A percentile compares a stretch with the other conserved stretches of the same genome.
Conservation (phyloP, 2,113 vertebrate genomes). For the Erinaceus europaeus region DNA sequence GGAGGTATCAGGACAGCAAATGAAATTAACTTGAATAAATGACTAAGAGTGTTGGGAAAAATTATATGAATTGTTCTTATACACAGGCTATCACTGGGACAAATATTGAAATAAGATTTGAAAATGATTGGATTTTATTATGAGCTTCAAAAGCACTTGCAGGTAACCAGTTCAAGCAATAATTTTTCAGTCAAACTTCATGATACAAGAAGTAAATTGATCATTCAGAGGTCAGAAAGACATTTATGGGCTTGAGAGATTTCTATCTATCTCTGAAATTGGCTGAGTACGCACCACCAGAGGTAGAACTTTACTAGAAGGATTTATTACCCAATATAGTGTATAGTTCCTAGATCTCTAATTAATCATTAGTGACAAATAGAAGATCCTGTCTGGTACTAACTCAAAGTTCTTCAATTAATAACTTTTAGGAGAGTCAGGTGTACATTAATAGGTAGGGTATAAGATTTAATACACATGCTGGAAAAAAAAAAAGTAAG, state of each 20-base stretch:
- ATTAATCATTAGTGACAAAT: slow-evolving; percentile 20
- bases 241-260: slow-evolving; percentile 49
- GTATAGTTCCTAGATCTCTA: not conserved
- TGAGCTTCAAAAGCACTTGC: slow-evolving; percentile 32
- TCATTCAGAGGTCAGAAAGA: slow-evolving; percentile 56
- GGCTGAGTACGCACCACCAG: not conserved
- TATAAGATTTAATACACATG: not conserved
- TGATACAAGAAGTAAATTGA: slow-evolving; percentile 46
- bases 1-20: slow-evolving; percentile 9
- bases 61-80: slow-evolving; percentile 47
- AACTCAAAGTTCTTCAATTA: slow-evolving; percentile 26
- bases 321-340: slow-evolving; percentile 21
- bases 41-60: slow-evolving; percentile 48
- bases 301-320: slow-evolving; percentile 12
- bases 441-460: not conserved
- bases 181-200: slow-evolving; percentile 60
- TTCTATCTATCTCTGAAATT: slow-evolving; percentile 19
- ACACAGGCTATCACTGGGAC: slow-evolving; percentile 40
- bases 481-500: not conserved
- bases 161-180: slow-evolving; percentile 43
- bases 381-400: not conserved
- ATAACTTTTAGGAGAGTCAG: slow-evolving; percentile 26
- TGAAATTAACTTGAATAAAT: slow-evolving; percentile 49
- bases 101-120: slow-evolving; percentile 64
- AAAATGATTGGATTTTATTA: slow-evolving; percentile 59